Evolutionary conservation across 2,113 vertebrate species (phyloP).

Genomic region (Zosterops borbonicus): DNA sequence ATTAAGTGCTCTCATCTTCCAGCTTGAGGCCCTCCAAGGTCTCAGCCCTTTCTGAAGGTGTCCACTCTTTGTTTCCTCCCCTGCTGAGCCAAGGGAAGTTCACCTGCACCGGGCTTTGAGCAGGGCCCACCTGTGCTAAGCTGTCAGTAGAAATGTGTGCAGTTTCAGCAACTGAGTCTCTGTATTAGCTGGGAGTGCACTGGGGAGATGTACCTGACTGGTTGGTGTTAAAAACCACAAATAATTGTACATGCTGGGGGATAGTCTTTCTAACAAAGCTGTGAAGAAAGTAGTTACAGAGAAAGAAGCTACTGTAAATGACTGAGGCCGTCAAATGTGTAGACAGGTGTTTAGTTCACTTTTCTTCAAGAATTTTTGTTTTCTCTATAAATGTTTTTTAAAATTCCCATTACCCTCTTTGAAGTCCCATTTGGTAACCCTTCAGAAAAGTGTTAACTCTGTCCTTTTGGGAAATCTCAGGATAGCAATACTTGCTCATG

Average conservation of each 20-base stretch:
- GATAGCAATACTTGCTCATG: not conserved
- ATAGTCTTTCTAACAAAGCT: not conserved
- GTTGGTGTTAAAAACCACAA: not conserved
- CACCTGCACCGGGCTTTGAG: not conserved
- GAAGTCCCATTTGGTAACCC: not conserved
- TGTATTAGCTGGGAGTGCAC: accelerated
- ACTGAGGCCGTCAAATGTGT: not conserved
- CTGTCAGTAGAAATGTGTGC: not conserved
- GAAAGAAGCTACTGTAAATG: not conserved
- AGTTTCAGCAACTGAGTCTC: not conserved
- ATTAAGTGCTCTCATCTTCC: not conserved
- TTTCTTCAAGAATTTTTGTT: not conserved
- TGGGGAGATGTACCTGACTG: not conserved
- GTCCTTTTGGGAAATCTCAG: not conserved
- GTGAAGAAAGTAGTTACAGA: not conserved
- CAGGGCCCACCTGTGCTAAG: not conserved
- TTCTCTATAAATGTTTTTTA: not conserved
- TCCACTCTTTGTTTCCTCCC: not conserved
- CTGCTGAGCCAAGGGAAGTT: not conserved
- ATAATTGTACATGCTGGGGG: not conserved
- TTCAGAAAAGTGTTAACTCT: not conserved
- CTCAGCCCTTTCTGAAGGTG: not conserved
- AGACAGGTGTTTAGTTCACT: not conserved
- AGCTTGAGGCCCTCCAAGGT: not conserved
- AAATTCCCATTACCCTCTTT: not conserved